Percentiles rank a stretch among this genome's conserved stretches.
Conservation (phyloP, 2,113 vertebrate genomes). For the Scartelaos histophorus region DNA sequence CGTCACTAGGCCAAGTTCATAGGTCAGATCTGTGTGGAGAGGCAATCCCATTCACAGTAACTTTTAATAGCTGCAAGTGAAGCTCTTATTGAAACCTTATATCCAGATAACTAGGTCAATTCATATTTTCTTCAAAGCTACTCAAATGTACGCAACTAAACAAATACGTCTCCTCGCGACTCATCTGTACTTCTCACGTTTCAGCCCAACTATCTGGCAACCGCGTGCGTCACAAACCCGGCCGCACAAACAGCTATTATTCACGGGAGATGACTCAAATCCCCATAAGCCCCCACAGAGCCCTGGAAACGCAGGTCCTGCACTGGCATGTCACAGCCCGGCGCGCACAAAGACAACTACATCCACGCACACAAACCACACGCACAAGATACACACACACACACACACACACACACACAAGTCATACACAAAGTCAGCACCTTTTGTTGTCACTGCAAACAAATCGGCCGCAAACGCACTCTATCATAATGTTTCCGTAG, state of each 20-base stretch:
- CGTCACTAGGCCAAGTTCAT: no score
- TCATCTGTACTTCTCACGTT: background rate
- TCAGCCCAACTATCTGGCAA: slow-evolving; percentile 43
- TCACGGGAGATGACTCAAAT: slow-evolving; percentile 50
- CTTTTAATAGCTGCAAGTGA: no score
- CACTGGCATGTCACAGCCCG: slow-evolving; percentile 50
- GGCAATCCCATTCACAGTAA: no score
- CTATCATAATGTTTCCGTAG: background rate
- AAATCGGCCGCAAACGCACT: background rate
- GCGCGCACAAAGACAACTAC: slow-evolving; percentile 30
- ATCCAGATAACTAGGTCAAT: background rate
- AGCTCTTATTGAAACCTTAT: no score
- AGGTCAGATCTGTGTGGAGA: no score
- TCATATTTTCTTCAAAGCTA: background rate
- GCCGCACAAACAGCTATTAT: slow-evolving; percentile 65
- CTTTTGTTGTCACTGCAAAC: slow-evolving; percentile 26
- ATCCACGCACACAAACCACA: slow-evolving; percentile 5
- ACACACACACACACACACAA: background rate
- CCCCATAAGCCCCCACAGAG: slow-evolving; percentile 48
- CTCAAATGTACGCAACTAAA: background rate
- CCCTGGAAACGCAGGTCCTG: slow-evolving; percentile 53
- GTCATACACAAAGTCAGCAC: slow-evolving; percentile 19
- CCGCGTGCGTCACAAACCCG: slow-evolving; percentile 49
- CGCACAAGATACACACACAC: background rate
- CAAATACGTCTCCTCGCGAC: background rate